Percentiles rank a stretch among this genome's conserved stretches.
These are phyloP conservation scores for Coccyzus lansbergi DNA, from an alignment of 2,797 vertebrate genomes.

Conservation along the genomic window DNA sequence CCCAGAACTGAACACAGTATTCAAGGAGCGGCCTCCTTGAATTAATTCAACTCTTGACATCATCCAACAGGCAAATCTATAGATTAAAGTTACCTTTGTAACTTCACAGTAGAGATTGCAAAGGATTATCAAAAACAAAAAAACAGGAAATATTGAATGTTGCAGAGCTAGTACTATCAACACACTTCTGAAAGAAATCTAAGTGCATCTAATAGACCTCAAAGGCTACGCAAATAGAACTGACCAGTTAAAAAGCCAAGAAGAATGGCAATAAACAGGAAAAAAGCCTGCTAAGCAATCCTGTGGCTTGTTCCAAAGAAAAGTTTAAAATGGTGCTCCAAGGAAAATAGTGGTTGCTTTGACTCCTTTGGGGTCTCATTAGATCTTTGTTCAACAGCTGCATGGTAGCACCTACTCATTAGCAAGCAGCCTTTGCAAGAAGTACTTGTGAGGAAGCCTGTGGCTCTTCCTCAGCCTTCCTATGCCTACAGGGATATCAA, in stretches of 20 bases:
- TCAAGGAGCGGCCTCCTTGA: too few relatives aligned
- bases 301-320: background rate
- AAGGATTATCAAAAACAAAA: background rate
- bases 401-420: conserved; percentile 2
- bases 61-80: background rate
- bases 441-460: conserved; percentile 23
- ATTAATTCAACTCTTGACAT: background rate
- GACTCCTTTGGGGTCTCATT: conserved; percentile 64
- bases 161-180: background rate
- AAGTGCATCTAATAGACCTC: background rate
- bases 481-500: conserved; percentile 3
- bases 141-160: background rate
- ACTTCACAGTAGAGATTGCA: background rate
- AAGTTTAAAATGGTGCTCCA: background rate
- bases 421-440: conserved; percentile 14
- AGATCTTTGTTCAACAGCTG: background rate
- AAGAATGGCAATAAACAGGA: background rate
- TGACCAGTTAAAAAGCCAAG: background rate
- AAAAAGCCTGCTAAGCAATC: background rate
- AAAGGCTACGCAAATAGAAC: background rate
- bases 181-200: background rate
- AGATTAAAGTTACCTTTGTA: background rate
- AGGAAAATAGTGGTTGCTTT: background rate
- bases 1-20: too few relatives aligned
- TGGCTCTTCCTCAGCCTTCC: conserved; percentile 30